Base-by-base conservation (phyloP, 2,113 vertebrate species). In the Zosterops borbonicus region DNA sequence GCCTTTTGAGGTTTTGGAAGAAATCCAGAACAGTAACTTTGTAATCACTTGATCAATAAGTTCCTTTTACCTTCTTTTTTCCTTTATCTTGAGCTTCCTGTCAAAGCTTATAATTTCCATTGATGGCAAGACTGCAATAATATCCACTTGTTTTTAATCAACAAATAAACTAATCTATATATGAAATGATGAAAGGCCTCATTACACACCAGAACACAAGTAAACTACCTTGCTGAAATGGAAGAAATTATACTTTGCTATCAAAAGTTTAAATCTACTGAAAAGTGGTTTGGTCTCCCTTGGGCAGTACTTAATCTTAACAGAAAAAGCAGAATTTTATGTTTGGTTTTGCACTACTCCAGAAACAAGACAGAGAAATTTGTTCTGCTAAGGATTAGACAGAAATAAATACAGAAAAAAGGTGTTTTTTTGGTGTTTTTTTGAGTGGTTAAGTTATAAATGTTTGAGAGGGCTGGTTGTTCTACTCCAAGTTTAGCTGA, bases 371-470 rank as follows among this genome's bases (percentile, higher is more conserved):
- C 22, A 73, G 14, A 71, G 1, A 41, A 64, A 56, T 16, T 31
- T 33, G 28, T 67, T 81, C 19, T 65, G 33, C 37, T 58, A 55
- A 63, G 58, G 6, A 53, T 62, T 65, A 69, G 25, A n/a, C 12
- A 49, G 31, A 71, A 71, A 52, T 31, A 77, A 93, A 60, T 14
- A 39, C 2, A 76, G 35, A 20, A 56, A 80, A 79, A 55, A 39
- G 7, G 8, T 0, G 8, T 0, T 5, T 58, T 68, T 74, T 44
- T 17, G 52, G 11, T 55, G 12, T 0, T n/a, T 59, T 59, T 78
- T 41, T 47, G 19, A 35, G 28, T n/a, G 8, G 20, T 13, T 76
- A 71, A 42, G 4, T 68, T 59, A 33, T 16, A 9, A 60, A 11
- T 39, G 21, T 58, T 52, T 55, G 24, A 60, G 37, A 16, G 33